Conservation (phyloP, 2,113 vertebrate species). For the Daubentonia madagascariensis region DNA sequence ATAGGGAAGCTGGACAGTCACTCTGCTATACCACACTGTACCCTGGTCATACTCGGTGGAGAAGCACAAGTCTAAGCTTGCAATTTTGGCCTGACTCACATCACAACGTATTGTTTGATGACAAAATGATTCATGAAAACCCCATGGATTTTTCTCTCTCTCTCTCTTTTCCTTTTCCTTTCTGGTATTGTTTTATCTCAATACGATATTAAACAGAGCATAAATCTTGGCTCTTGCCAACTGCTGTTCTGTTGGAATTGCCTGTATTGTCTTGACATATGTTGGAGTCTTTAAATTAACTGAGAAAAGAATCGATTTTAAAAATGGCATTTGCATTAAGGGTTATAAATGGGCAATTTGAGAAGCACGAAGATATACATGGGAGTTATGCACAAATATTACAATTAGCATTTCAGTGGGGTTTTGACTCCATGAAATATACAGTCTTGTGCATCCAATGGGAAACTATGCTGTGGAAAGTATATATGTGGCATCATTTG, state of each 20-base stretch:
- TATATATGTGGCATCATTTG: background rate
- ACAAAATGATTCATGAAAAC: conserved; percentile 75
- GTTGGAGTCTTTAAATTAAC: conserved; percentile 55
- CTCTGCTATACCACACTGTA: fast-evolving
- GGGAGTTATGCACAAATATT: background rate
- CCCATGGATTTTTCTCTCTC: background rate
- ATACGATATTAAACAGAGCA: conserved; percentile 71
- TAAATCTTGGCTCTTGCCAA: conserved; percentile 68
- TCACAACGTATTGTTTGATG: conserved; percentile 71
- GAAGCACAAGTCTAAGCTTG: conserved; percentile 62
- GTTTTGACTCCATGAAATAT: background rate
- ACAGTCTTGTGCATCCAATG: no score
- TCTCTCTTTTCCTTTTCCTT: conserved; percentile 61
- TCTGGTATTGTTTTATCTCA: conserved; percentile 65
- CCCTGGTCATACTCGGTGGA: fast-evolving
- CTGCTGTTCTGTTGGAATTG: conserved; percentile 64
- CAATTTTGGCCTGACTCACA: conserved; percentile 65
- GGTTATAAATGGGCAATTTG: conserved; percentile 42
- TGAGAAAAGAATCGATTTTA: conserved; percentile 49
- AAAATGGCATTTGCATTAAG: conserved; percentile 61
- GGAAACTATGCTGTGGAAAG: background rate
- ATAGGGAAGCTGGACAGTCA: fast-evolving
- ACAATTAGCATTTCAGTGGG: background rate
- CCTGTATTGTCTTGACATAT: conserved; percentile 46
- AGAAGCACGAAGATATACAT: background rate